Base-by-base conservation (phyloP, 2,797 vertebrate genomes). In the Tinamus major region DNA sequence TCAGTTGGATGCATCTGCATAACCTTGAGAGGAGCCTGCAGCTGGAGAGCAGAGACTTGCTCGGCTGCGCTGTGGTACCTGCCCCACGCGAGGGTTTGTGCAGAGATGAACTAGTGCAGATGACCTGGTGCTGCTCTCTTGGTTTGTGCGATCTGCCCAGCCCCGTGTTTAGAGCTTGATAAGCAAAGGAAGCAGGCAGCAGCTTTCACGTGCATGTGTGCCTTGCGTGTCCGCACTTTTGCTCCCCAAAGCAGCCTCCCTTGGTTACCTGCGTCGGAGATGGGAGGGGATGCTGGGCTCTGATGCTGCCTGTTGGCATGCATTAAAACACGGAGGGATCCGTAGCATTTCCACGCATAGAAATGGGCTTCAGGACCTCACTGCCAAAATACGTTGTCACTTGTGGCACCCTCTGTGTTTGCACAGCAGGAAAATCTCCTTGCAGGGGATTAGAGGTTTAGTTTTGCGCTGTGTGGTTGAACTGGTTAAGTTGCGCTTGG, bases 401-500 rank as follows among this genome's bases (percentile, higher is more conserved):
- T 62, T 12, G 48, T 71, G 80, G 31, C 39, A 44, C 35, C 76
- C 53, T 49, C 46, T 42, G 67, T 61, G 33, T 65, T 87, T 1
- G 2, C 21, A 49, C 35, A 26, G 89, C 79, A 33, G 85, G 79
- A 77, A 88, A 92, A 91, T 94, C 91, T 84, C 87, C 58, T 95
- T 71, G 23, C 13, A 2, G 44, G 21, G 61, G 85, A 95, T 96
- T 95, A 90, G 82, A 44, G 31, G n/a, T 80, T 95, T 90, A 78
- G 83, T 85, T 95, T 83, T 87, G 83, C 44, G 26, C 74, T 79
- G 80, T 90, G 62, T 19, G 0, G 68, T 71, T 88, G 86, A 92
- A 92, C 80, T 55, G 79, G 87, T 82, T 94, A 92, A 91, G 78
- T 87, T 87, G 89, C 81, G 75, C 83, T 95, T 79, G 89, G 58